Evolutionary conservation across 2,888 invertebrate genomes (phyloP).

Genomic region (Melieria crassipennis): DNA sequence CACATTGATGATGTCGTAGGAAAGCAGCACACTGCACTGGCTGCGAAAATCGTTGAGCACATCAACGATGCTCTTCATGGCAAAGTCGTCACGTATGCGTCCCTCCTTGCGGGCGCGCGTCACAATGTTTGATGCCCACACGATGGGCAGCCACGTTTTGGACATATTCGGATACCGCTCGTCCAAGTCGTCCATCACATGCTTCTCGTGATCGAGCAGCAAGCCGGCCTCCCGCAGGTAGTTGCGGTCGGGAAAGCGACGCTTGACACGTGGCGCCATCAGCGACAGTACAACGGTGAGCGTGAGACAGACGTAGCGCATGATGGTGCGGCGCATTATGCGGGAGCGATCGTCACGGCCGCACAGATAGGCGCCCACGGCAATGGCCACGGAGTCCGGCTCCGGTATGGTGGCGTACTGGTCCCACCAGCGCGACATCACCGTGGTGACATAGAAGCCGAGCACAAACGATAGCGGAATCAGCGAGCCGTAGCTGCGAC

Average conservation of each 20-base stretch:
- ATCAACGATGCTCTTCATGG: constrained; percentile 88
- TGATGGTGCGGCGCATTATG: constrained; percentile 81
- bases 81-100: constrained; percentile 87
- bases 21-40: constrained; percentile 77
- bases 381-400: constrained; percentile 85
- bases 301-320: constrained; percentile 84
- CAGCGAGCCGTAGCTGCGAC: constrained; percentile 80
- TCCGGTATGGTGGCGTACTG: constrained; percentile 85
- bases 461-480: constrained; percentile 92
- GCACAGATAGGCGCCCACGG: constrained; percentile 81
- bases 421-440: constrained; percentile 92
- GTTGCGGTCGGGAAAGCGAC: constrained; percentile 83
- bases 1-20: constrained; percentile 78
- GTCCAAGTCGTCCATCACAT: constrained; percentile 79
- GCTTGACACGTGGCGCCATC: constrained; percentile 87
- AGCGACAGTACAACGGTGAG: constrained; percentile 85
- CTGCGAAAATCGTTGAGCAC: constrained; percentile 85
- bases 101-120: constrained; percentile 88
- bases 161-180: constrained; percentile 82
- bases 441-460: constrained; percentile 91
- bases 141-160: constrained; percentile 89
- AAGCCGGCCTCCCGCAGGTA: constrained; percentile 86
- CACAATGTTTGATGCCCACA: constrained; percentile 90
- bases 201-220: constrained; percentile 80
- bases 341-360: constrained; percentile 85